Base-by-base conservation (phyloP, 35 echinoderm and acorn worm genomes). In the Eucidaris tribuloides region DNA sequence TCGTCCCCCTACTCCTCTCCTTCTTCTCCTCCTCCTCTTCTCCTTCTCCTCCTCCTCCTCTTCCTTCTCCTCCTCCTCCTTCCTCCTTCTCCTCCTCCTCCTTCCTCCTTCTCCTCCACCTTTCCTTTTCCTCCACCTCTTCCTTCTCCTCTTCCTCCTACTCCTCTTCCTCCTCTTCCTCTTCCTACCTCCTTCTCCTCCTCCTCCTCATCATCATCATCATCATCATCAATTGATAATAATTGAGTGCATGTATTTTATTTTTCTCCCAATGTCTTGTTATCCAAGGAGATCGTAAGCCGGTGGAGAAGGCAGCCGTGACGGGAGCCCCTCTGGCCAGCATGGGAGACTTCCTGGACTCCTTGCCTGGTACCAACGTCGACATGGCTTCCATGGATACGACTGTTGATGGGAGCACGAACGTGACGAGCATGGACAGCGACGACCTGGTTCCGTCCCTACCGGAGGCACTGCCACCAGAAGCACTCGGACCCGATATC, bases 401-500 rank as follows among this genome's bases (percentile, higher is more conserved):
- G 15, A 43, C 80, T 7, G 49, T 9, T 7, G 82, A 84, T 25
- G 63, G 46, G 5, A 39, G 76, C 58, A 77, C 78, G 6, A 76
- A 55, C 45, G 36, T 60, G 28, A 76, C 58, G n/a, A 78, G 79
- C 74, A 84, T 91, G 89, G 89, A 92, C 50, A 86, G 83, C 29
- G 90, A 92, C 34, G 90, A 92, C 41, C 64, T 90, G 14, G 88
- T 92, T 27, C 84, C 90, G 22, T 87, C 77, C 59, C 48, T 92
- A n/a, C 90, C 79, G 3, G 87, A 89, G 35, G n/a, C n/a, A n/a
- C n/a, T n/a, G n/a, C n/a, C n/a, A n/a, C n/a, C n/a, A n/a, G 90
- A 92, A 42, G 84, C 84, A 9, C 84, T 92, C n/a, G 86, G 77
- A 30, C 42, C 83, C 20, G 90, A 92, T 38, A 87, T 87, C 59